Evolutionary conservation across 2,888 invertebrate species (phyloP).

Genomic region (Itoplectis maculator): DNA sequence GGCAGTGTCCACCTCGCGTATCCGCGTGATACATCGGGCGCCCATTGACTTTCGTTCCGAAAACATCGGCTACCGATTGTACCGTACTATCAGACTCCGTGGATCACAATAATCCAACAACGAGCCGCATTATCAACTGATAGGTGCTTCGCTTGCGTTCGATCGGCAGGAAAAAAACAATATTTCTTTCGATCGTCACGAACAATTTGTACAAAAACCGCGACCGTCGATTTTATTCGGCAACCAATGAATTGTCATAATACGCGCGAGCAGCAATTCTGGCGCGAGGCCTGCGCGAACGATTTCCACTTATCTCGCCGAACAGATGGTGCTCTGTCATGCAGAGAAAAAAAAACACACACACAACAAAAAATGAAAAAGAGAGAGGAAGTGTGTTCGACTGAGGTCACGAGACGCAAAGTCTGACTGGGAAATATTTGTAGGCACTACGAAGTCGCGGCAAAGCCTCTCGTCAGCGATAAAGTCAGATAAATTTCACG

Average conservation of each 20-base stretch:
- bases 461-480: not conserved
- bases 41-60: constrained; percentile 20
- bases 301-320: constrained; percentile 36
- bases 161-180: not conserved
- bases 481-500: constrained; percentile 3
- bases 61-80: constrained; percentile 29
- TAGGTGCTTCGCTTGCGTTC: not conserved
- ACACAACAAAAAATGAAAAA: not conserved
- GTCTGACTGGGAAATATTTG: not conserved
- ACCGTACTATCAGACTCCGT: not conserved
- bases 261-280: not conserved
- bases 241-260: constrained; percentile 4
- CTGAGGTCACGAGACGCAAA: not conserved
- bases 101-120: not conserved
- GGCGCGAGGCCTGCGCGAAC: not conserved
- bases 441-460: not conserved
- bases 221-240: not conserved
- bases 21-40: not conserved
- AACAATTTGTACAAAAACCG: too few species aligned
- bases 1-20: not conserved
- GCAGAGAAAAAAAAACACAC: not conserved
- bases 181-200: not conserved
- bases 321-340: constrained; percentile 52
- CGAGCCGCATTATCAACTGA: too few species aligned
- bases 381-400: not conserved